Base-by-base conservation (phyloP, 53 echinoderm and acorn worm genomes). In the Echinometra lucunter region DNA sequence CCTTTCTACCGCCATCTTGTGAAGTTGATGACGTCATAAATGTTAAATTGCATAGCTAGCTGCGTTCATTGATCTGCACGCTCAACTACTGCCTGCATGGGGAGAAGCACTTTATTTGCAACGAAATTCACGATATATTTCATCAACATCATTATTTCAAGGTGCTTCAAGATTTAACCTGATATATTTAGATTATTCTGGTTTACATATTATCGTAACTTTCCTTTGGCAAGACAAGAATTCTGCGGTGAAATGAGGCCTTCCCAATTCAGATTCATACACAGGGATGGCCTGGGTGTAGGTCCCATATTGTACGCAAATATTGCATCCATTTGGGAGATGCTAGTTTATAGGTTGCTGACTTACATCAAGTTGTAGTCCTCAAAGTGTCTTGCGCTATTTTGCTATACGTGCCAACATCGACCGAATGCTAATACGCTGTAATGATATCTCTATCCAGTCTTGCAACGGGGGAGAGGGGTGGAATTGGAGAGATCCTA, bases 1-100 rank as follows among this genome's bases (percentile, higher is more conserved):
- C 88, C 89, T 82, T 90, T 90, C 53, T 60, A 96, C 93, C 97
- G 97, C 97, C 97, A 97, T 97, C 96, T 97, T 97, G 94, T 66
- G 32, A 94, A 66, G 70, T 89, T 74, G 75, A 93, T 95, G 96
- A 96, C 95, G 96, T 95, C 95, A 95, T 91, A 38, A 89, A 37
- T 89, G 89, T 85, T 49, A 85, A 47, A 85, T 85, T 85, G 49
- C 49, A 21, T 47, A n/a, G n/a, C n/a, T n/a, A n/a, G 85, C 7
- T 18, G 35, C 35, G 35, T 40, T 38, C 40, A 28, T 40, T 30
- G 28, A 44, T 49, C 37, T 85, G 4, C 1, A 28, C 72, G 23
- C 42, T 78, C 78, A 35, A 34, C 72, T 2, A 82, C 82, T 1
- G 23, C 7, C 44, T 16, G 49, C 17, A 42, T 40, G 49, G 49